Base-by-base conservation (phyloP, 1,140 invertebrate species). In the Coenobita brevimanus region DNA sequence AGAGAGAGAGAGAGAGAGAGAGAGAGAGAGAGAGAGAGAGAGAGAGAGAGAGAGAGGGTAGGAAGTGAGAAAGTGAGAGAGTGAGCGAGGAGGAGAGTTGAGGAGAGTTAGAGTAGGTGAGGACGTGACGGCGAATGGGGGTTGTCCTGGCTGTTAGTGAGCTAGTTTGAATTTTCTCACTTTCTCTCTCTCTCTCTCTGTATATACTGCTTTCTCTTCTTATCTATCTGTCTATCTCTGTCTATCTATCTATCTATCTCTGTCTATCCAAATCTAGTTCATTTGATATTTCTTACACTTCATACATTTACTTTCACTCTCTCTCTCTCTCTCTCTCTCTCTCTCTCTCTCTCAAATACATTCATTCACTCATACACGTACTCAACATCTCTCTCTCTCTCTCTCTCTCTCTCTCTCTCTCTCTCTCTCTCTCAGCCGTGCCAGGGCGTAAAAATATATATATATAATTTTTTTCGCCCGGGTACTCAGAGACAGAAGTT, bases 371-470 rank as follows among this genome's bases (percentile, higher is more conserved):
- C 69, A 8, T 21, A 3, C 69, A 8, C 69, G 30, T 21, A 8
- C 69, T 71, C 69, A 33, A 6, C 21, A 27, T 33, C 69, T 33
- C 27, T 71, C 69, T 33, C 38, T 38, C 38, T 33, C 38, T 36
- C 38, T 33, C 69, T 71, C 69, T 33, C 27, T 33, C 69, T 71
- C 69, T 33, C 27, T 33, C 69, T 71, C 69, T 33, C 69, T 33
- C 27, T 33, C 69, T 71, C 69, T 33, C 27, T 33, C 69, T n/a
- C n/a, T n/a, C n/a, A n/a, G n/a, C n/a, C n/a, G n/a, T n/a, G n/a
- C n/a, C n/a, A n/a, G n/a, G n/a, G n/a, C n/a, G n/a, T n/a, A n/a
- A n/a, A n/a, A n/a, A n/a, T n/a, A n/a, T n/a, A n/a, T n/a, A n/a
- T n/a, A n/a, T n/a, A n/a, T n/a, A n/a, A n/a, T n/a, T n/a, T n/a